These are phyloP conservation scores for Cristatella mucedo DNA, from an alignment of 2,888 invertebrate genomes.

Conservation along the genomic window DNA sequence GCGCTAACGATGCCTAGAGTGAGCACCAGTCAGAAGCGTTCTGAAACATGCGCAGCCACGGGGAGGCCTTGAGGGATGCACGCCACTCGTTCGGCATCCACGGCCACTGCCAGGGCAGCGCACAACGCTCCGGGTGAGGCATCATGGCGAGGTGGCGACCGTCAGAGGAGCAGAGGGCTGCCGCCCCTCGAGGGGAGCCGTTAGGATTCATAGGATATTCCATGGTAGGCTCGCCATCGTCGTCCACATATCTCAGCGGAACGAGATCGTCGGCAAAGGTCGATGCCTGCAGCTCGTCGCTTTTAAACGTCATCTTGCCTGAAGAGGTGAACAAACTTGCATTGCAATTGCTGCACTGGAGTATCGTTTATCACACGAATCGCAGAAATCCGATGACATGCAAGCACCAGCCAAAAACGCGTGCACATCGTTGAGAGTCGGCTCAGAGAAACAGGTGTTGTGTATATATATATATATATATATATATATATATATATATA, in stretches of 20 bases:
- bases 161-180: constrained; percentile 70
- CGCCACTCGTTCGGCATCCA: constrained; percentile 27
- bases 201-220: constrained; percentile 77
- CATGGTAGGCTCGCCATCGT: constrained; percentile 47
- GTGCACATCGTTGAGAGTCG: too few species aligned
- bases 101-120: constrained; percentile 70
- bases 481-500: background rate
- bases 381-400: background rate
- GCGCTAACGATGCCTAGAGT: too few species aligned
- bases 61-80: constrained; percentile 46
- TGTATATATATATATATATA: too few species aligned
- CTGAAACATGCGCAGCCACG: constrained; percentile 79
- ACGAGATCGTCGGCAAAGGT: constrained; percentile 47
- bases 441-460: too few species aligned
- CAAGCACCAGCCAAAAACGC: too few species aligned
- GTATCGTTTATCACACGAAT: too few species aligned
- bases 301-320: constrained; percentile 40
- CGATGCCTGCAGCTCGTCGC: constrained; percentile 23
- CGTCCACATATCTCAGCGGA: constrained; percentile 69
- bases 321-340: constrained; percentile 3
- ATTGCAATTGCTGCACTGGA: too few species aligned
- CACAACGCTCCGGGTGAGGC: constrained; percentile 93
- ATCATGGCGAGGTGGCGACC: constrained; percentile 91
- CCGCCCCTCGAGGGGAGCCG: constrained; percentile 40
- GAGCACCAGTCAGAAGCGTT: constrained; percentile 53